Percentiles rank a stretch among this genome's conserved stretches.
phyloP scores from a whole-genome alignment of 2,113 vertebrate genomes.

The Cacatua alba region DNA sequence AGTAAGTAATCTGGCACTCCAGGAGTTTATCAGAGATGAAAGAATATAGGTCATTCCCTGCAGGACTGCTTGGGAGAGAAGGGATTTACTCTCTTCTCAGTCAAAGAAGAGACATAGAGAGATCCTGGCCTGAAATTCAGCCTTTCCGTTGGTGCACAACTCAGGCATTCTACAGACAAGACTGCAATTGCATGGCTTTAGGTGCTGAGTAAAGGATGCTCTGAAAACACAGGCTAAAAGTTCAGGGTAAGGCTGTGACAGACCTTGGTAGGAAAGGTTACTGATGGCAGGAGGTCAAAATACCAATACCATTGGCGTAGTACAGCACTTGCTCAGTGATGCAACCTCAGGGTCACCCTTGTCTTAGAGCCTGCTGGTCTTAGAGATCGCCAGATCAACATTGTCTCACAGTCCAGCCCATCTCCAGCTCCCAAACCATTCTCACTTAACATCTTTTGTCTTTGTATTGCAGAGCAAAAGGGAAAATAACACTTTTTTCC shows the following conservation, averaged over 20 bases:
- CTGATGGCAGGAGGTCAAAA: background rate
- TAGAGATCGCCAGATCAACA: background rate
- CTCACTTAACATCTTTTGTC: background rate
- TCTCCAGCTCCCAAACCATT: background rate
- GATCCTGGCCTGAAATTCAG: background rate
- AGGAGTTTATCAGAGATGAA: conserved; percentile 4
- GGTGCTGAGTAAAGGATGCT: background rate
- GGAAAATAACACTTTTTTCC: background rate
- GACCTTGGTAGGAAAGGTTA: background rate
- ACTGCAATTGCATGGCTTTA: background rate
- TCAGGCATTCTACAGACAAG: background rate
- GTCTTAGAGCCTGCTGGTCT: background rate
- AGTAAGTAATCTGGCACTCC: background rate
- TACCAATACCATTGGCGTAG: accelerated
- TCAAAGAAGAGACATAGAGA: background rate
- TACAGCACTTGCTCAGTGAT: background rate
- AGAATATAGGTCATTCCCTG: conserved; percentile 17
- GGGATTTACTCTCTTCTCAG: background rate
- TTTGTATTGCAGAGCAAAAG: background rate
- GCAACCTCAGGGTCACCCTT: background rate
- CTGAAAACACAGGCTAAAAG: accelerated
- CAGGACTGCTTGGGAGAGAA: background rate
- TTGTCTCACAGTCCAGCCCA: background rate
- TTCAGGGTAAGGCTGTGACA: background rate
- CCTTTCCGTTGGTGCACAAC: background rate